These are phyloP conservation scores for Tinamus major DNA, from an alignment of 2,797 vertebrate species.

Conservation along the genomic window DNA sequence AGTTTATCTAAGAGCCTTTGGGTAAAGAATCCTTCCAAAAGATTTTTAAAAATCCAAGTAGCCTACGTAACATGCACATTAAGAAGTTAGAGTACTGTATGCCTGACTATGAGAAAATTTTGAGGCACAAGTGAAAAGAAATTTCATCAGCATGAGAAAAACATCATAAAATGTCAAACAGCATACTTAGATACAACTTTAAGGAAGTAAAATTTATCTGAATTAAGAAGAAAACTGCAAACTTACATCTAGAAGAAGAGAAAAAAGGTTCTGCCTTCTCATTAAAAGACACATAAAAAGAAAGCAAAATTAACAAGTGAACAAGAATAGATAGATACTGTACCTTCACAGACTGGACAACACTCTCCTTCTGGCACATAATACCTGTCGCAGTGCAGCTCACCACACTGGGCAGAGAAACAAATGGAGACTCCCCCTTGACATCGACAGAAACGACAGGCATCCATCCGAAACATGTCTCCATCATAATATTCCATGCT, in stretches of 20 bases:
- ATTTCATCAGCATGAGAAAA: background rate
- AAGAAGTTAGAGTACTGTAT: background rate
- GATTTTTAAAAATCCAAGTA: background rate
- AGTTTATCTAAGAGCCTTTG: background rate
- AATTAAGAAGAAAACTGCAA: background rate
- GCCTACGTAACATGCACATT: background rate
- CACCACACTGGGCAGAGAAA: slow-evolving; percentile 89
- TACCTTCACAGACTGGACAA: slow-evolving; percentile 92
- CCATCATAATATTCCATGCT: slow-evolving; percentile 88
- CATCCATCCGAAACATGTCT: slow-evolving; percentile 90
- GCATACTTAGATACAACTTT: background rate
- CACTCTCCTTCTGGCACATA: slow-evolving; percentile 91
- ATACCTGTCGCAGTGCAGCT: slow-evolving; percentile 87
- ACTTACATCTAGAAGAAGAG: background rate
- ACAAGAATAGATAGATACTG: background rate
- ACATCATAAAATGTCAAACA: background rate
- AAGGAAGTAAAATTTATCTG: background rate
- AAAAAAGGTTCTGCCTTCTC: background rate
- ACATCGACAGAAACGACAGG: slow-evolving; percentile 89
- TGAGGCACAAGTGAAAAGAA: background rate
- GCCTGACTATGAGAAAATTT: background rate
- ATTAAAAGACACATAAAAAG: background rate
- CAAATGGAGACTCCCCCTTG: slow-evolving; percentile 91
- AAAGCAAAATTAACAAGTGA: background rate
- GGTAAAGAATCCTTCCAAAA: background rate